These are phyloP conservation scores for Drosophila insularis DNA, from an alignment of 1,140 invertebrate species.

Conservation along the genomic window DNA sequence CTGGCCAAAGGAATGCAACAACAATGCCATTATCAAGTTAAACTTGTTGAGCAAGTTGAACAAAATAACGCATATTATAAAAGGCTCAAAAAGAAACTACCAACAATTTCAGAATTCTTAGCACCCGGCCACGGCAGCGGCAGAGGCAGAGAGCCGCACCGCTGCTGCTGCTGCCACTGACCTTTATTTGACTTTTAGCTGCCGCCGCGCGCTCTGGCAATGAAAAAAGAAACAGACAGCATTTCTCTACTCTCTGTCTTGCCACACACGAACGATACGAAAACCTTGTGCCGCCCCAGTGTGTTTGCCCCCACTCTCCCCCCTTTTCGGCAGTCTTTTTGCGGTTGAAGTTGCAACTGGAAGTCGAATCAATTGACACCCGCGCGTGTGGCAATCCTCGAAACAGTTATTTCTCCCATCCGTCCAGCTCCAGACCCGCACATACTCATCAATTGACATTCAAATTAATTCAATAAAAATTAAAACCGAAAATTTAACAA, in stretches of 20 bases:
- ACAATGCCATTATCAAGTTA: constrained; percentile 64
- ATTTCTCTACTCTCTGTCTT: constrained; percentile 50
- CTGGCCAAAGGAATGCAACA: constrained; percentile 32
- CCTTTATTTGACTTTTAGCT: constrained; percentile 79
- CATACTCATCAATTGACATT: constrained; percentile 21
- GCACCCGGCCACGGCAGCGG: constrained; percentile 34
- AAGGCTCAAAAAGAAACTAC: constrained; percentile 60
- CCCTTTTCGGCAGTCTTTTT: neutral
- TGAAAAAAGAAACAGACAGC: constrained; percentile 57
- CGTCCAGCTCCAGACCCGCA: neutral
- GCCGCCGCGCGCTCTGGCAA: constrained; percentile 51
- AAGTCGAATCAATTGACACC: constrained; percentile 20
- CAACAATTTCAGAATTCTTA: constrained; percentile 66
- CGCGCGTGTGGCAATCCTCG: neutral
- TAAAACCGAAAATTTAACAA: neutral
- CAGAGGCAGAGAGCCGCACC: constrained; percentile 40
- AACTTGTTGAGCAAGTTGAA: constrained; percentile 71
- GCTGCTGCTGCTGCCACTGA: constrained; percentile 52
- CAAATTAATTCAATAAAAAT: constrained; percentile 54
- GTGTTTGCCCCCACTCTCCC: neutral
- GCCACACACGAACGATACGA: constrained; percentile 47
- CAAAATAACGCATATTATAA: neutral
- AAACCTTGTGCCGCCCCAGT: constrained; percentile 25
- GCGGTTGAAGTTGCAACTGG: constrained; percentile 30
- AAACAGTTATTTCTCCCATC: neutral